Base-by-base conservation (phyloP, 1,140 invertebrate species). In the Ericerus pela region DNA sequence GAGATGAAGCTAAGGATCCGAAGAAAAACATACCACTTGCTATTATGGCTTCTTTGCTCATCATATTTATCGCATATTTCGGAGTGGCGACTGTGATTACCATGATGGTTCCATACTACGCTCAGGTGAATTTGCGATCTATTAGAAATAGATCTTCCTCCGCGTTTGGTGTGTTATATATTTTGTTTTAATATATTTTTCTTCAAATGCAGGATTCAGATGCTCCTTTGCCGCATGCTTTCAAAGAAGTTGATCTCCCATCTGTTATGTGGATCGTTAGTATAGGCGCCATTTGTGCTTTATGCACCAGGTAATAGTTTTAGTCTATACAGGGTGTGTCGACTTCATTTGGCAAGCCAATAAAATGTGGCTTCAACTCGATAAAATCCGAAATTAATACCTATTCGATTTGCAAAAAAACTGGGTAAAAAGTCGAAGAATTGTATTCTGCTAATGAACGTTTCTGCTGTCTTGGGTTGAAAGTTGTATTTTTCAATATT, bases 191-290 rank as follows among this genome's bases (percentile, higher is more conserved):
- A 37, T 22, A 12, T 12, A 0, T 1, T 24, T 36, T 0, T 29
- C 12, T 43, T 2, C 11, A n/a, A 22, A 51, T 52, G 54, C 0
- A 60, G 55, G 31, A 60, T 38, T 16, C 55, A 12, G 27, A 55
- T 26, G 86, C 89, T 14, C 85, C 89, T 4, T 71, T 93, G 54
- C 85, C 90, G 0, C 82, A 84, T 62, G 88, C 88, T 2, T 85
- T 94, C 64, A 79, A 79, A 0, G 71, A 75, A 10, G 72, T 81
- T n/a, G 79, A 81, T 24, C 69, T 83, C 18, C 72, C 77, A 4
- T 90, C 87, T 85, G 86, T 88, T 0, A 89, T 87, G 70, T 88
- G 87, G 63, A 75, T 85, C 0, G 86, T 94, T 2, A 83, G 85
- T 0, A 74, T 91, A 2, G 89, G 90, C 6, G 55, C 59, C 1